These are phyloP conservation scores for Hyppa rectilinea DNA, from an alignment of 2,888 invertebrate genomes.

Conservation along the genomic window DNA sequence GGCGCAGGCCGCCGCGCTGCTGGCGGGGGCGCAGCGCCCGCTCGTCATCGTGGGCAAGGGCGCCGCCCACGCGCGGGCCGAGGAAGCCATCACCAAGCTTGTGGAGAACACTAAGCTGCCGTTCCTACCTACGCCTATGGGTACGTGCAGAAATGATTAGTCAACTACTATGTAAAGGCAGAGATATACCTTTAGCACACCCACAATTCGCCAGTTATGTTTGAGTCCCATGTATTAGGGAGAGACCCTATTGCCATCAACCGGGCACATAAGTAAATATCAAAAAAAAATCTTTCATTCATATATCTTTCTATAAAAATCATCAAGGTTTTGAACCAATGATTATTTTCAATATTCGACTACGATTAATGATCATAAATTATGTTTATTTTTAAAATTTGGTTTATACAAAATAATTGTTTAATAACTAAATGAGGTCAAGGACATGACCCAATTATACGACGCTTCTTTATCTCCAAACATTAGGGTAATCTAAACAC, in stretches of 20 bases:
- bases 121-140: conserved; percentile 99
- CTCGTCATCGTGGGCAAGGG: conserved; percentile 98
- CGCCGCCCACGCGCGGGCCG: conserved; percentile 95
- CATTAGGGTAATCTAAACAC: neutral
- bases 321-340: neutral
- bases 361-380: neutral
- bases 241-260: no score
- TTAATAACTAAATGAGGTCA: neutral
- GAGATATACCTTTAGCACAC: no score
- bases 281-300: neutral
- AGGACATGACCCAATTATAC: neutral
- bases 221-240: no score
- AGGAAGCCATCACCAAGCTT: conserved; percentile 92
- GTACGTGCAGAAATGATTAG: conserved; percentile 75
- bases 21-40: conserved; percentile 94
- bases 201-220: no score
- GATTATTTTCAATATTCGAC: neutral
- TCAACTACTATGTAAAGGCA: no score
- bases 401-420: neutral
- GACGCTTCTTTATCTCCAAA: neutral
- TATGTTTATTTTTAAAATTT: neutral
- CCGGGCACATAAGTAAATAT: neutral
- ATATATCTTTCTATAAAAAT: neutral
- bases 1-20: conserved; percentile 92
- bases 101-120: conserved; percentile 94